Evolutionary conservation across 1,140 invertebrate species (phyloP).

Genomic region (Trissolcus basalis): DNA sequence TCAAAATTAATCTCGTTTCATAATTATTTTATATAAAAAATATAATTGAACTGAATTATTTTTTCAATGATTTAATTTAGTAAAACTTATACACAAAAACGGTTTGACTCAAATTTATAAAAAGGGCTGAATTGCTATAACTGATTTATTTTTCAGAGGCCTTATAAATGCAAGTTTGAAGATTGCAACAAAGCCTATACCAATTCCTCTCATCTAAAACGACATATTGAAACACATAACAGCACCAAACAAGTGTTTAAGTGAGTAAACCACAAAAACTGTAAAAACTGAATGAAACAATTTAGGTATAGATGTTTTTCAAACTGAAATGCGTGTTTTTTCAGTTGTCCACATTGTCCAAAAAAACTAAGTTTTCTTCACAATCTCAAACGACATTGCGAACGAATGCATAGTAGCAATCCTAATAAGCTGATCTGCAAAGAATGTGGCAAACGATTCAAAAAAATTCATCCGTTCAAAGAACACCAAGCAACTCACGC

Average conservation of each 20-base stretch:
- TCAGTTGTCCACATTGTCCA: constrained; percentile 55
- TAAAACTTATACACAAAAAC: too few relatives aligned
- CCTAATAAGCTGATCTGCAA: constrained; percentile 51
- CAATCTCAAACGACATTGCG: constrained; percentile 63
- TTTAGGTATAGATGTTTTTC: too few relatives aligned
- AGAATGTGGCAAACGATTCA: constrained; percentile 57
- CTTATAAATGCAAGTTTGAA: constrained; percentile 61
- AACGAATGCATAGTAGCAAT: constrained; percentile 41
- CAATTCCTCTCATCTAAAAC: constrained; percentile 65
- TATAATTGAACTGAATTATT: too few relatives aligned
- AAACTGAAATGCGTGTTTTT: constrained; percentile 1
- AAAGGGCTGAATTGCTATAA: too few relatives aligned
- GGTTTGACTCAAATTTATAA: too few relatives aligned
- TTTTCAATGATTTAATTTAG: too few relatives aligned
- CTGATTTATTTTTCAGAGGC: constrained; percentile 52
- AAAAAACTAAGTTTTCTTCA: constrained; percentile 46
- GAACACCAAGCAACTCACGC: constrained; percentile 53
- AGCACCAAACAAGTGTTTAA: constrained; percentile 20
- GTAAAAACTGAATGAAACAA: not conserved
- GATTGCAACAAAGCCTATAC: constrained; percentile 66
- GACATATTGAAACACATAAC: constrained; percentile 53
- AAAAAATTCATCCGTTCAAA: constrained; percentile 47
- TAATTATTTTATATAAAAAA: too few relatives aligned
- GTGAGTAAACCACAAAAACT: constrained; percentile 2
- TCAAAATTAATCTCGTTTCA: too few relatives aligned